Evolutionary conservation across 2,888 invertebrate species (phyloP).

Genomic region (Polydesmus complanatus): DNA sequence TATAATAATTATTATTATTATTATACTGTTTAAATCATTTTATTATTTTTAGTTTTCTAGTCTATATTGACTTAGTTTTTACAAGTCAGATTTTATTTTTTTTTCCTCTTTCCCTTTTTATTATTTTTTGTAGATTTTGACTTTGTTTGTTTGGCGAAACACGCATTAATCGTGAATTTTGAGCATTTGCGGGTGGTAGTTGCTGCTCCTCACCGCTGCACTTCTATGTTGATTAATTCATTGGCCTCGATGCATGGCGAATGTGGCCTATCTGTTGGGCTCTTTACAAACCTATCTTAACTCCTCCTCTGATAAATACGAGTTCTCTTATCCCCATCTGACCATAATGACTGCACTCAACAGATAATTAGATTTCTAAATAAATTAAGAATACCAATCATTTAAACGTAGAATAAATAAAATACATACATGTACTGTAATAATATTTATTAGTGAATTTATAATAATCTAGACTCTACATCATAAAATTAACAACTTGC

Average conservation of each 20-base stretch:
- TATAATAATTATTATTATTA: too few species aligned
- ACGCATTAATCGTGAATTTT: conserved; percentile 6
- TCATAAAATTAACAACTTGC: too few species aligned
- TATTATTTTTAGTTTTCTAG: background rate
- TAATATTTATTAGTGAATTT: too few species aligned
- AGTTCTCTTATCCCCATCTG: too few species aligned
- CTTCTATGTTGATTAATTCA: conserved; percentile 5
- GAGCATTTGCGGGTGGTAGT: conserved; percentile 13
- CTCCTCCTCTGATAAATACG: too few species aligned
- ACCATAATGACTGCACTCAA: too few species aligned
- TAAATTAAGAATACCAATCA: too few species aligned
- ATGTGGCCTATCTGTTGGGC: conserved; percentile 6
- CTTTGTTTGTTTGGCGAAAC: conserved; percentile 1
- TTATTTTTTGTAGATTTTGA: conserved; percentile 1
- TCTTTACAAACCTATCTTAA: too few species aligned
- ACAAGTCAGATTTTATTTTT: background rate
- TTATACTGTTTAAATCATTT: background rate
- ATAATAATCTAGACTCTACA: too few species aligned
- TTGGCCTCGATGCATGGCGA: background rate
- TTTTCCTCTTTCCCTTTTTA: background rate
- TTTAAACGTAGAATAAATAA: too few species aligned
- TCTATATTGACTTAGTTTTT: background rate
- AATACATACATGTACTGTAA: too few species aligned
- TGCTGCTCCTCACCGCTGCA: conserved; percentile 15
- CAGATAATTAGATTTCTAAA: too few species aligned